phyloP scores from a whole-genome alignment of 2,113 vertebrate genomes.

The Aspiorhynchus laticeps region DNA sequence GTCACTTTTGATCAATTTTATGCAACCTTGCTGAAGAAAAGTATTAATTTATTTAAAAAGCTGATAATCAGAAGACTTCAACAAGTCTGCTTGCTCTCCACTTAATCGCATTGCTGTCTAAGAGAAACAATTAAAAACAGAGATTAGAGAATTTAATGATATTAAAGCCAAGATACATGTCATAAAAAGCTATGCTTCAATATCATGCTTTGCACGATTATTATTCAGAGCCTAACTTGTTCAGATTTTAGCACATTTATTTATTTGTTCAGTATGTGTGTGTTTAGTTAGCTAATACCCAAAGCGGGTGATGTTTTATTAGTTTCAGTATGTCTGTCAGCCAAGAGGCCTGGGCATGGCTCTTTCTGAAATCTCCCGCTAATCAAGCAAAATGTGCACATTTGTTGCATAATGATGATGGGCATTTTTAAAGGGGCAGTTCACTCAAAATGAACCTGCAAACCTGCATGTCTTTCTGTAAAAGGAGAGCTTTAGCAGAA shows the following conservation, averaged over 20 bases:
- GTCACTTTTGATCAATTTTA: not conserved
- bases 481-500: not conserved
- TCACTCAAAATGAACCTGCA: not conserved
- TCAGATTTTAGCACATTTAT: slow-evolving; percentile 10
- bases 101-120: not conserved
- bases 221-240: not conserved
- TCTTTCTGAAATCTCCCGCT: not conserved
- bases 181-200: not conserved
- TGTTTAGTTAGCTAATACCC: slow-evolving; percentile 32
- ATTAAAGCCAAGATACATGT: slow-evolving; percentile 13
- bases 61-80: not conserved
- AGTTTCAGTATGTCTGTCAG: not conserved
- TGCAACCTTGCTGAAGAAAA: not conserved
- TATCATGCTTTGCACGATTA: not conserved
- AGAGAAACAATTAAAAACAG: slow-evolving; percentile 9
- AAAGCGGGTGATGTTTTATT: not conserved
- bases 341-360: not conserved
- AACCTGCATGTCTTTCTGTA: not conserved
- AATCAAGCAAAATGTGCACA: not conserved
- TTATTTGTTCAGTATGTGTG: slow-evolving; percentile 42
- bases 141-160: not conserved
- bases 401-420: not conserved
- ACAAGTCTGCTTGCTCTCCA: not conserved
- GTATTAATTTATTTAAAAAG: not conserved
- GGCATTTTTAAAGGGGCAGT: not conserved